Base-by-base conservation (phyloP, 2,888 invertebrate genomes). In the Gisinianus flammeolus region DNA sequence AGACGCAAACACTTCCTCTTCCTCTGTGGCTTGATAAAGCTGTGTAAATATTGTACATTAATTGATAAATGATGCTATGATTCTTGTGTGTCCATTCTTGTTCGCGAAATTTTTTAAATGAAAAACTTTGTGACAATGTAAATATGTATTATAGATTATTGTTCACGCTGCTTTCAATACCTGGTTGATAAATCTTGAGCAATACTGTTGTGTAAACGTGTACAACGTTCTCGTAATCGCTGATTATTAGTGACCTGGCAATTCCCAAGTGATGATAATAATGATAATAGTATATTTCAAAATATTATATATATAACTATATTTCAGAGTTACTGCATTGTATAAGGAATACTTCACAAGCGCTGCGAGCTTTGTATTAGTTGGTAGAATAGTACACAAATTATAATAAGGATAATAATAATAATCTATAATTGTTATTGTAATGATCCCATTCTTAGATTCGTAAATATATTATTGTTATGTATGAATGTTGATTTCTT, bases 191-290 rank as follows among this genome's bases (percentile, higher is more conserved):
- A 26, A 62, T 12, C 12, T 62, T 2, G 26, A 62, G 62, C 62
- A 62, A 26, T 62, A 62, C 26, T 26, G 16, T 62, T 26, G 26
- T 26, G 28, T 26, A 26, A 26, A 62, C 12, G 28, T 1, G 26
- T 26, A 28, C 24, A 12, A 26, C 62, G 26, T 62, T 12, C 12
- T 62, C 62, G 12, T 62, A 2, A 62, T 24, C 44, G 56, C 28
- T 62, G 62, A 62, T 62, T 26, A 62, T 10, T 67, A 31, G 67
- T 67, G 67, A 67, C 67, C 67, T 67, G 62, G 67, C n/a, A 67
- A n/a, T 31, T 67, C 22, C 33, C 30, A 66, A 66, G 33, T 67
- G 67, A 31, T 67, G 67, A 67, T 33, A 35, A 67, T 67, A 33
- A 19, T 26, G n/a, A n/a, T n/a, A n/a, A 22, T 19, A 19, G 19